These are phyloP conservation scores for Edolisoma coerulescens DNA, from an alignment of 2,113 vertebrate genomes.

Conservation along the genomic window DNA sequence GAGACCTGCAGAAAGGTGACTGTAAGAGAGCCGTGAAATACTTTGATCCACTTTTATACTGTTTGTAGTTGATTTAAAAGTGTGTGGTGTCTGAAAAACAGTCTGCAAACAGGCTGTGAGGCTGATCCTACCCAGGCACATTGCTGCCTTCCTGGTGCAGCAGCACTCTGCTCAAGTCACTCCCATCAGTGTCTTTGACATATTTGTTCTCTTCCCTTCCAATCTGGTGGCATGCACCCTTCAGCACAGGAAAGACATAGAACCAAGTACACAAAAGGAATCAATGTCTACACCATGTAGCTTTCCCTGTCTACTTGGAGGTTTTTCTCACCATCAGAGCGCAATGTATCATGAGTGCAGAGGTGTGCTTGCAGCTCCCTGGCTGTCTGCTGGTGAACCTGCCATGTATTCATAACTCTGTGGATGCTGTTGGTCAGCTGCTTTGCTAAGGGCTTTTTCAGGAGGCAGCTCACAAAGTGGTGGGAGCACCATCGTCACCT, in stretches of 20 bases:
- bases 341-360: rapidly evolving
- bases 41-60: neutral
- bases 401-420: neutral
- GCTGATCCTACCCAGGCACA: neutral
- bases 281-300: neutral
- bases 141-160: neutral
- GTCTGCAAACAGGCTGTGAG: neutral
- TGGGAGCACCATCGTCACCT: rapidly evolving
- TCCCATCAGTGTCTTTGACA: neutral
- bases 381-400: neutral
- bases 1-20: neutral
- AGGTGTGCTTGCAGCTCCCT: rapidly evolving
- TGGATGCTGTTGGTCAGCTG: neutral
- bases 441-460: neutral
- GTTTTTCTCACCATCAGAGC: neutral
- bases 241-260: neutral
- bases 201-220: neutral
- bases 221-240: neutral
- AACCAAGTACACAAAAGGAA: neutral
- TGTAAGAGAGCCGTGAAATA: neutral
- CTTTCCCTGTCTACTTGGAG: neutral
- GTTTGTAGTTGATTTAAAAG: neutral
- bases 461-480: neutral
- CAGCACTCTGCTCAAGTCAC: neutral
- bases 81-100: neutral